Evolutionary conservation across 2,888 invertebrate genomes (phyloP).

Genomic region (Ectropis crepuscularia): DNA sequence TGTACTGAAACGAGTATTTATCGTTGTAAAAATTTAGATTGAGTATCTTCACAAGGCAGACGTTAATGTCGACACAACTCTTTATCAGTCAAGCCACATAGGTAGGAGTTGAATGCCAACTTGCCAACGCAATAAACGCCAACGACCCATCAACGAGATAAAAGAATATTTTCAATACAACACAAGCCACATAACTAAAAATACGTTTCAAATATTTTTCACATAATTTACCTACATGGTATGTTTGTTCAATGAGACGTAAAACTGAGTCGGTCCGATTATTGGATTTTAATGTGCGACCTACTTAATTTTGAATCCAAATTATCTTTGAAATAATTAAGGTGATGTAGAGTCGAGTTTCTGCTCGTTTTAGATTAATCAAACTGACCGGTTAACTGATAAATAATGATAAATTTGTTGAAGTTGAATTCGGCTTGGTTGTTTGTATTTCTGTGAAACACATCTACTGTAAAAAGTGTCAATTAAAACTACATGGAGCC

Average conservation of each 20-base stretch:
- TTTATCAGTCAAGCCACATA: constrained; percentile 2
- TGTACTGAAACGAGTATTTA: too few species aligned
- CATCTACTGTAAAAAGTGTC: too few species aligned
- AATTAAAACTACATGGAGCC: too few species aligned
- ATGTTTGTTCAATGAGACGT: background rate
- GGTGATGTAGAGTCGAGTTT: background rate
- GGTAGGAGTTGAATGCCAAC: background rate
- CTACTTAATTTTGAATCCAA: background rate
- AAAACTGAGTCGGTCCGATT: background rate
- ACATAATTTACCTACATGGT: background rate
- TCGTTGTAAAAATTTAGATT: background rate
- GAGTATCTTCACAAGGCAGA: background rate
- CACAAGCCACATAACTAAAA: too few species aligned
- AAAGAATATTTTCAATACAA: background rate
- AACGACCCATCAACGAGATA: background rate
- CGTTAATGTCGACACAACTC: background rate
- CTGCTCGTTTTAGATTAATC: background rate
- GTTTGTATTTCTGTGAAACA: too few species aligned
- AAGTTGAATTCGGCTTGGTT: too few species aligned
- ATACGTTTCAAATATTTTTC: too few species aligned
- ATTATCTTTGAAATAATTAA: constrained; percentile 1
- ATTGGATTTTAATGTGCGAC: constrained; percentile 9
- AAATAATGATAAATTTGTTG: too few species aligned
- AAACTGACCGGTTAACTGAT: background rate
- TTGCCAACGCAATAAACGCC: background rate